A percentile compares a stretch with the other conserved stretches of the same genome.
These are phyloP conservation scores for Numida meleagris DNA, from an alignment of 2,113 vertebrate genomes.

Conservation along the genomic window DNA sequence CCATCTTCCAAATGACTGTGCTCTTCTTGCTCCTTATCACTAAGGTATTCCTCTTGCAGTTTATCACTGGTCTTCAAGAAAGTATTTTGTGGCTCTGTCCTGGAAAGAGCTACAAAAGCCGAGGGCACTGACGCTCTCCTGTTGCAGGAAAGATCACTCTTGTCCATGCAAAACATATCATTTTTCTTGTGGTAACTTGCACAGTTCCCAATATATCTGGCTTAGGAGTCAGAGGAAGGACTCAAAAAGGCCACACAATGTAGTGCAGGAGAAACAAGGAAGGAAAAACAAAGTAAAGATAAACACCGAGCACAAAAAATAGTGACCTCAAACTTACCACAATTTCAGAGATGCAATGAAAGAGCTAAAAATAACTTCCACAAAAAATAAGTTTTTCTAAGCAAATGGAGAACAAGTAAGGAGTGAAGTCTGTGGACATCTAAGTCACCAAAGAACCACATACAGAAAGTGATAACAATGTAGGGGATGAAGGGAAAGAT, in stretches of 20 bases:
- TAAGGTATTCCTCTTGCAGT: background rate
- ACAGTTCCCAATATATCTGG: background rate
- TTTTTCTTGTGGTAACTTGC: background rate
- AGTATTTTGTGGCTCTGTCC: background rate
- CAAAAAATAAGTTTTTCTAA: background rate
- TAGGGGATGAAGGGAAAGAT: background rate
- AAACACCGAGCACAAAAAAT: background rate
- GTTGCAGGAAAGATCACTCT: background rate
- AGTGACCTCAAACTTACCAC: background rate
- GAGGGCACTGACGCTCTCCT: background rate
- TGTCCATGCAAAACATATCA: background rate
- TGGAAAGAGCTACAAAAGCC: background rate
- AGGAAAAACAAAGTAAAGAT: background rate
- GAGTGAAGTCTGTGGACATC: background rate
- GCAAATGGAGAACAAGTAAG: background rate
- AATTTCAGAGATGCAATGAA: background rate
- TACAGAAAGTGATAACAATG: background rate
- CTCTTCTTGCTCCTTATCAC: background rate
- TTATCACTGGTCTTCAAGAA: background rate
- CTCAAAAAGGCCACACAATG: background rate
- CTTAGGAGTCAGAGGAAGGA: background rate
- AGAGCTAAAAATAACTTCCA: background rate
- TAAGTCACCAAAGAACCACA: background rate
- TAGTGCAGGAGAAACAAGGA: background rate
- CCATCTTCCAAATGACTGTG: background rate